These are phyloP conservation scores for Lottia gigantea DNA, from an alignment of 2,888 invertebrate species.

Conservation along the genomic window DNA sequence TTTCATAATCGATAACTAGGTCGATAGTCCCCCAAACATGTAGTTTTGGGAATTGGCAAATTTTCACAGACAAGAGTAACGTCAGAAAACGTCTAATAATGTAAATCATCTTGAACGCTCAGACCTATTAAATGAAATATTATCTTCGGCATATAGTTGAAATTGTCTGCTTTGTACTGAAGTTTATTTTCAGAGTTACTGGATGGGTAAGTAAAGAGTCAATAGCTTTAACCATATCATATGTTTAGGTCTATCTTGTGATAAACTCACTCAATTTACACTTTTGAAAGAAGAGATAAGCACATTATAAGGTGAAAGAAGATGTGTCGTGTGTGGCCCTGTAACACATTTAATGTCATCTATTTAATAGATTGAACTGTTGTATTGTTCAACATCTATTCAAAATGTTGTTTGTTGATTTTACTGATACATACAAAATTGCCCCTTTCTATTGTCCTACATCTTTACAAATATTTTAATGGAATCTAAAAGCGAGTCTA, in stretches of 20 bases:
- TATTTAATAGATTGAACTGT: not conserved
- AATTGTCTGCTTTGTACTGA: not conserved
- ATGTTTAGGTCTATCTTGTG: conserved; percentile 2
- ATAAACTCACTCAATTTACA: conserved; percentile 2
- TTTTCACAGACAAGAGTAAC: no score
- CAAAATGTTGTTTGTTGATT: not conserved
- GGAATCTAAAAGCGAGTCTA: no score
- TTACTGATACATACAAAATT: conserved; percentile 4
- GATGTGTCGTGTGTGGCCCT: not conserved
- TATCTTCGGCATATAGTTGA: not conserved
- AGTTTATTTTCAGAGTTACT: not conserved
- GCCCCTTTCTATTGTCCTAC: no score
- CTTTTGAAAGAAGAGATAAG: not conserved
- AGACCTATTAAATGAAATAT: conserved; percentile 3
- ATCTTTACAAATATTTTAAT: no score
- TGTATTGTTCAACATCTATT: not conserved
- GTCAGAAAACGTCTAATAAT: not conserved
- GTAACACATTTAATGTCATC: not conserved
- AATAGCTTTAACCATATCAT: not conserved
- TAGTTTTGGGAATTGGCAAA: no score
- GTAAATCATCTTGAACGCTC: not conserved
- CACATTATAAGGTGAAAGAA: not conserved
- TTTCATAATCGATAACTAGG: no score
- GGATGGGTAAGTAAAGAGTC: not conserved
- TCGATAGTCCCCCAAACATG: no score